phyloP scores from a whole-genome alignment of 2,797 vertebrate species.

The Erethizon dorsatum region DNA sequence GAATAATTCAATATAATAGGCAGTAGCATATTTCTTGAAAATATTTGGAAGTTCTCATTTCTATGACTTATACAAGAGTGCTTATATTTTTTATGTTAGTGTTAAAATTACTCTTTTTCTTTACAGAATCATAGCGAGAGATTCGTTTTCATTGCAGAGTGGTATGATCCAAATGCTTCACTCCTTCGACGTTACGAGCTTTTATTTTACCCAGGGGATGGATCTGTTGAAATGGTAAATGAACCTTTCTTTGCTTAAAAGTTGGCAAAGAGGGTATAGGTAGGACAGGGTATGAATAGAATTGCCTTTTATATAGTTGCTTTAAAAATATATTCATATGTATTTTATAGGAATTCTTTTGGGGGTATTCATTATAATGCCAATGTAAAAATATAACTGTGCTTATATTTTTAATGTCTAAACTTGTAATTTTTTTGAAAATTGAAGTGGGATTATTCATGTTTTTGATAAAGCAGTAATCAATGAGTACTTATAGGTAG shows the following conservation, averaged over 20 bases:
- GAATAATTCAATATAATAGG: neutral
- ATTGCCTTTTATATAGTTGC: neutral
- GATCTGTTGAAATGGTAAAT: constrained; percentile 97
- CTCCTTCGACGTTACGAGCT: constrained; percentile 96
- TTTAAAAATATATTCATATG: neutral
- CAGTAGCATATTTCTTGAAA: neutral
- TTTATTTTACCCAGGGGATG: constrained; percentile 95
- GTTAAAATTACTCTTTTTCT: constrained; percentile 64
- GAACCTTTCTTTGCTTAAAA: neutral
- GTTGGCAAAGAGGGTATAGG: neutral
- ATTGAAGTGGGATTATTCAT: constrained; percentile 5
- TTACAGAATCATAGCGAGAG: constrained; percentile 94
- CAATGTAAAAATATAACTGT: neutral
- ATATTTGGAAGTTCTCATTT: constrained; percentile 23
- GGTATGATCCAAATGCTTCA: constrained; percentile 95
- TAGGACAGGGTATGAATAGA: neutral
- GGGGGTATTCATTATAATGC: neutral
- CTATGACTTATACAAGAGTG: neutral
- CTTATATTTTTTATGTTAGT: constrained; percentile 2
- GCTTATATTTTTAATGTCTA: constrained; percentile 19
- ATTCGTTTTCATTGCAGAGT: constrained; percentile 95
- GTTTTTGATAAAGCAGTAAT: constrained; percentile 32
- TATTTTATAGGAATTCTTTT: neutral
- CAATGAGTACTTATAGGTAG: neutral
- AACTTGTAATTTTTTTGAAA: neutral